Percentiles rank a stretch among this genome's conserved stretches.
Evolutionary conservation across 2,797 vertebrate genomes (phyloP).

Genomic region (Kryptopterus vitreolus): DNA sequence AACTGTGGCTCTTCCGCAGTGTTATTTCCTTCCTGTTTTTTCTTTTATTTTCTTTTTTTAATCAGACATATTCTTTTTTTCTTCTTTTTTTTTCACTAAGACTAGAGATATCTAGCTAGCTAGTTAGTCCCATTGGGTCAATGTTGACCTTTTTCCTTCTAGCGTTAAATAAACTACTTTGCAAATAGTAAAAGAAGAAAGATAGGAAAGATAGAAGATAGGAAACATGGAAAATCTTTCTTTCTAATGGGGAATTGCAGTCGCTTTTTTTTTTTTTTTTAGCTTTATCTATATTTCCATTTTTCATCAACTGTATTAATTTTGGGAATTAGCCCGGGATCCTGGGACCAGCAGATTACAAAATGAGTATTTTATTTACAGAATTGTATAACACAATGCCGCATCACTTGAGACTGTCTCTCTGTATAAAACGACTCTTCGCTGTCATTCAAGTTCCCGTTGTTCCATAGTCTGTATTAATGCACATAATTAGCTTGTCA

Average conservation of each 20-base stretch:
- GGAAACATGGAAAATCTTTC: background rate
- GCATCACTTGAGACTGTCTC: background rate
- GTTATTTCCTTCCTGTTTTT: background rate
- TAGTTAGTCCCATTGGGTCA: background rate
- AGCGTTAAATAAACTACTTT: background rate
- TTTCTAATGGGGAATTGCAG: background rate
- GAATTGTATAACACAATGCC: background rate
- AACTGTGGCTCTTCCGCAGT: background rate
- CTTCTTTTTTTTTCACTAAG: background rate
- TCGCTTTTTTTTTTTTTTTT: too few species aligned
- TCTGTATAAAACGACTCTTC: background rate
- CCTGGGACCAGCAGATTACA: background rate
- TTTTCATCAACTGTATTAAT: background rate
- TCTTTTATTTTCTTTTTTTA: background rate
- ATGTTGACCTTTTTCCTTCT: background rate
- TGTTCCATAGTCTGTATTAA: background rate
- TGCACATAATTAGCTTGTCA: background rate
- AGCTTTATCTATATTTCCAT: background rate
- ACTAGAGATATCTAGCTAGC: background rate
- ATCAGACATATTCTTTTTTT: conserved; percentile 4
- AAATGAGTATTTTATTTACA: background rate
- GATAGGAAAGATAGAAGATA: background rate
- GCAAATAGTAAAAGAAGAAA: background rate
- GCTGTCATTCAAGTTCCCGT: background rate
- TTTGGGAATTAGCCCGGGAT: background rate